Conservation (phyloP, 2,888 invertebrate species). For the Macroteleia sp. region DNA sequence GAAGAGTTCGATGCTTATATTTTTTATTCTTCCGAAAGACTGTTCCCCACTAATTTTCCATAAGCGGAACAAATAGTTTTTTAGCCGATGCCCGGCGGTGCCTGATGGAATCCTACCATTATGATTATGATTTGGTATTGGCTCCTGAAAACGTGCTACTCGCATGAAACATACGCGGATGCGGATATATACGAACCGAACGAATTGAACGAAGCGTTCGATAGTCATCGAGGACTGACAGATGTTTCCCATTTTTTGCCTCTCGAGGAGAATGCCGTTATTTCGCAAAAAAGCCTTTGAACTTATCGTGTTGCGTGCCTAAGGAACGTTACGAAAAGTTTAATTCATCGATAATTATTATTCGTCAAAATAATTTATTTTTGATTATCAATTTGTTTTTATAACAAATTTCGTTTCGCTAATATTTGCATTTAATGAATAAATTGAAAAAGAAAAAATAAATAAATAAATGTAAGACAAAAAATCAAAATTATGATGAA, state of each 20-base stretch:
- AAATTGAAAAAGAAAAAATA: no score
- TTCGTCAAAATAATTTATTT: no score
- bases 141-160: slow-evolving; percentile 63
- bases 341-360: slow-evolving; percentile 44
- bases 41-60: slow-evolving; percentile 66
- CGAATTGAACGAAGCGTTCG: slow-evolving; percentile 77
- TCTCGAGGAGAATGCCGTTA: slow-evolving; percentile 78
- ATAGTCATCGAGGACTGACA: slow-evolving; percentile 82
- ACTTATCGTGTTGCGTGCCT: slow-evolving; percentile 72
- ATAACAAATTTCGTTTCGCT: no score
- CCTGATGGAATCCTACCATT: slow-evolving; percentile 71
- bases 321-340: slow-evolving; percentile 49
- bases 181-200: slow-evolving; percentile 68
- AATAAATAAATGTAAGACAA: no score
- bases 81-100: slow-evolving; percentile 70
- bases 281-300: slow-evolving; percentile 81
- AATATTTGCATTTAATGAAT: no score
- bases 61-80: slow-evolving; percentile 80
- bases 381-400: no score
- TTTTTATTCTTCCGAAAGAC: slow-evolving; percentile 48
- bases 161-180: slow-evolving; percentile 69
- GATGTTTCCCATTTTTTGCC: slow-evolving; percentile 81
- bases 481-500: no score
- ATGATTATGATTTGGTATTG: slow-evolving; percentile 67
- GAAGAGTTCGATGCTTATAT: slow-evolving; percentile 35